Evolutionary conservation across 2,888 invertebrate genomes (phyloP).

Genomic region (Andrena fulva): DNA sequence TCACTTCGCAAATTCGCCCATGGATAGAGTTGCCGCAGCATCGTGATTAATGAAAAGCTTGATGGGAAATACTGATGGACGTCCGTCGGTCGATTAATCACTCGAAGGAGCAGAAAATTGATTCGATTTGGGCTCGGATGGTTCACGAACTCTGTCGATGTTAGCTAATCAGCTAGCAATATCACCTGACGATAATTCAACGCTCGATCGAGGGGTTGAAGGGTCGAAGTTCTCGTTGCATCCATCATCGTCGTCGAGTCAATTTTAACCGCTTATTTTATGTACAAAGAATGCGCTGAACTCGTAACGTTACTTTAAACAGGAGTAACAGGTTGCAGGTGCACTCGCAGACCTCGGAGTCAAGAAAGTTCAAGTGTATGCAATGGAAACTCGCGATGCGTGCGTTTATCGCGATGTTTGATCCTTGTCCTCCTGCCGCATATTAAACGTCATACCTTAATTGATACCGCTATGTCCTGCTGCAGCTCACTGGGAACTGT

Average conservation of each 20-base stretch:
- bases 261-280: background rate
- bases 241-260: background rate
- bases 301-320: conserved; percentile 18
- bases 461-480: conserved; percentile 42
- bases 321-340: conserved; percentile 43
- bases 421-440: conserved; percentile 5
- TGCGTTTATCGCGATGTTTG: conserved; percentile 8
- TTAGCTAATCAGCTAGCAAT: background rate
- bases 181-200: background rate
- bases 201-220: background rate
- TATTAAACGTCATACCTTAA: conserved; percentile 48
- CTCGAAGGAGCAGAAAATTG: background rate
- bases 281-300: background rate
- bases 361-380: conserved; percentile 25
- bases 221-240: background rate
- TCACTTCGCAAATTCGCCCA: background rate
- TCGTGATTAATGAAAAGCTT: background rate
- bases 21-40: background rate
- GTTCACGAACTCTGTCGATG: background rate
- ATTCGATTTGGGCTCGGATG: background rate
- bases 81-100: conserved; percentile 7
- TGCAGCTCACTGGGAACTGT: background rate
- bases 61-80: conserved; percentile 1
- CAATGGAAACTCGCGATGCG: conserved; percentile 8
- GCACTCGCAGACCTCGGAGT: conserved; percentile 5